Base-by-base conservation (phyloP, 2,113 vertebrate species). In the Mionectes macconnelli region DNA sequence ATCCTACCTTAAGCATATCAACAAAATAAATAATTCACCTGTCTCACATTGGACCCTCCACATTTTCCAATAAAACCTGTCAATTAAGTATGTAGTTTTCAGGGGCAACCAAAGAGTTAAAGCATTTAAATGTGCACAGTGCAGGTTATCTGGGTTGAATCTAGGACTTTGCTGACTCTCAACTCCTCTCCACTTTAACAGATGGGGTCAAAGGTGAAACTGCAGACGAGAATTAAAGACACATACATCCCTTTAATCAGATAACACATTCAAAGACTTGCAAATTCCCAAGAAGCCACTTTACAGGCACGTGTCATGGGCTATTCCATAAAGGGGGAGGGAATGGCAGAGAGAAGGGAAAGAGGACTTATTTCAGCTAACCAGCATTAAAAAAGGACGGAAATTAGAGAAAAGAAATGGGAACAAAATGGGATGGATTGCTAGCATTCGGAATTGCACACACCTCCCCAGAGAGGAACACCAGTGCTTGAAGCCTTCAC, bases 201-300 rank as follows among this genome's bases (percentile, higher is more conserved):
- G 94, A 79, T 82, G 91, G 97, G 94, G 98, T 97, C 97, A 97
- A 97, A 97, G 97, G 97, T 95, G 96, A 88, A 96, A 82, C 95
- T 96, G 90, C 81, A 96, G 94, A 97, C 42, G 92, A 98, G 96
- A 97, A 97, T 95, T 97, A 97, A 97, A 98, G 97, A 97, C 90
- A 90, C 69, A 89, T 64, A 95, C 95, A 97, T 95, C 92, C 96
- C 96, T 98, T 98, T 98, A 97, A 98, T 98, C 98, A 98, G 97
- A 96, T 96, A 97, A 97, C 82, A 85, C 92, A 97, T 97, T 97
- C 96, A 98, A 98, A 98, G 97, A 91, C 91, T 89, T 94, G 90
- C 86, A 97, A 98, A 98, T 98, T 97, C 97, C 96, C 96, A 97
- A 97, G 97, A 97, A 98, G 96, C 92, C 97, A 97, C 93, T 97